Conservation (phyloP, 2,113 vertebrate genomes). For the Pampusana beccarii region DNA sequence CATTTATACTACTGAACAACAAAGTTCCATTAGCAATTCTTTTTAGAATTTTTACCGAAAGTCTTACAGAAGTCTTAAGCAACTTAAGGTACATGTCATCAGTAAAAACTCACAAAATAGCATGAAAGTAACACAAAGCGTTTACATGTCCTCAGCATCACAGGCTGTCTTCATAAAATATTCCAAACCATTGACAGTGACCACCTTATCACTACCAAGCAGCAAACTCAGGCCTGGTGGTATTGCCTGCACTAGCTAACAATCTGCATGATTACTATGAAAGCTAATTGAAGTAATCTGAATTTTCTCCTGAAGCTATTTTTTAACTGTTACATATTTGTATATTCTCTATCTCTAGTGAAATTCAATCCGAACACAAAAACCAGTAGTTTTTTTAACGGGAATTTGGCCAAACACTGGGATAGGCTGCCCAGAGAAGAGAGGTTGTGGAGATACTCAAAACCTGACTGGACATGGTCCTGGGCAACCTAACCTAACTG, state of each 20-base stretch:
- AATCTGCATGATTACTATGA: neutral
- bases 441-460: neutral
- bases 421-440: neutral
- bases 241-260: neutral
- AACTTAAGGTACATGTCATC: neutral
- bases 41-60: neutral
- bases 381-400: neutral
- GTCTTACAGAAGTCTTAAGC: neutral
- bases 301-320: neutral
- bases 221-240: neutral
- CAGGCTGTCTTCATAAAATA: neutral
- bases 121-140: neutral
- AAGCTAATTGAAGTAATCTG: neutral
- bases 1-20: slow-evolving; percentile 2
- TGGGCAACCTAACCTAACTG: neutral
- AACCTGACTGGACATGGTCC: neutral
- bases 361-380: neutral
- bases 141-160: neutral
- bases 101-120: neutral
- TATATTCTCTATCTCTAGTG: neutral
- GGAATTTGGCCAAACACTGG: neutral
- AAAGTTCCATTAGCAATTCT: slow-evolving; percentile 1
- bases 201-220: neutral
- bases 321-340: neutral
- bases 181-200: neutral